phyloP scores from a whole-genome alignment of 2,797 vertebrate genomes.

The Gouania willdenowi region DNA sequence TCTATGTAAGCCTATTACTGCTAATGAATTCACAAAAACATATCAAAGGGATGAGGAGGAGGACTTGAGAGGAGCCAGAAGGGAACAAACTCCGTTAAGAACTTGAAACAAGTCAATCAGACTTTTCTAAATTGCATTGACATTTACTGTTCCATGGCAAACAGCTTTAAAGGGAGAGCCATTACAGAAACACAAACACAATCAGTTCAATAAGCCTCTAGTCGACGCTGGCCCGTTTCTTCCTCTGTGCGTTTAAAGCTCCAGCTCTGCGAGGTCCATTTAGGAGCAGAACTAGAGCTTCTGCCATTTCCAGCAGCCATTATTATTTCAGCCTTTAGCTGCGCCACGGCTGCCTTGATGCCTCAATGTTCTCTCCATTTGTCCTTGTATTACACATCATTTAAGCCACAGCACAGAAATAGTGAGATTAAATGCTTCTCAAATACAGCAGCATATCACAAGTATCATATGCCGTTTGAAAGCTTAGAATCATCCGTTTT shows the following conservation, averaged over 20 bases:
- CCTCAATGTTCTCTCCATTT: conserved; percentile 62
- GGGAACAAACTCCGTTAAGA: conserved; percentile 16
- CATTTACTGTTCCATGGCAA: conserved; percentile 15
- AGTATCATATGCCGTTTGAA: too few species aligned
- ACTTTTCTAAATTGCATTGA: conserved; percentile 40
- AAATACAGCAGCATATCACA: too few species aligned
- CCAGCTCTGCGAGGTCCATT: conserved; percentile 61
- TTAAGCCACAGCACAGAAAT: conserved; percentile 42
- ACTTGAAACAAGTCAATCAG: conserved; percentile 39
- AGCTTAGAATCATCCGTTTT: too few species aligned
- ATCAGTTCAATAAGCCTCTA: conserved; percentile 33
- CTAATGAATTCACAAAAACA: conserved; percentile 29
- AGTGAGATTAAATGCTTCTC: too few species aligned
- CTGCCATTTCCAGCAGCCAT: conserved; percentile 64
- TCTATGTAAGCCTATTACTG: conserved; percentile 1
- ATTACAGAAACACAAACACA: conserved; percentile 28
- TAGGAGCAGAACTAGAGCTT: conserved; percentile 55
- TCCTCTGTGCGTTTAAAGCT: conserved; percentile 18
- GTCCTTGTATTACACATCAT: conserved; percentile 67
- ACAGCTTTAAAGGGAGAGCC: conserved; percentile 14
- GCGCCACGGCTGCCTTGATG: conserved; percentile 56
- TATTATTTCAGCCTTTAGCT: conserved; percentile 62
- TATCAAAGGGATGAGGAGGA: conserved; percentile 15
- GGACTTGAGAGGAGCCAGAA: neutral
- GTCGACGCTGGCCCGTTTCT: conserved; percentile 23